These are phyloP conservation scores for Solea senegalensis DNA, from an alignment of 2,113 vertebrate species.

Conservation along the genomic window DNA sequence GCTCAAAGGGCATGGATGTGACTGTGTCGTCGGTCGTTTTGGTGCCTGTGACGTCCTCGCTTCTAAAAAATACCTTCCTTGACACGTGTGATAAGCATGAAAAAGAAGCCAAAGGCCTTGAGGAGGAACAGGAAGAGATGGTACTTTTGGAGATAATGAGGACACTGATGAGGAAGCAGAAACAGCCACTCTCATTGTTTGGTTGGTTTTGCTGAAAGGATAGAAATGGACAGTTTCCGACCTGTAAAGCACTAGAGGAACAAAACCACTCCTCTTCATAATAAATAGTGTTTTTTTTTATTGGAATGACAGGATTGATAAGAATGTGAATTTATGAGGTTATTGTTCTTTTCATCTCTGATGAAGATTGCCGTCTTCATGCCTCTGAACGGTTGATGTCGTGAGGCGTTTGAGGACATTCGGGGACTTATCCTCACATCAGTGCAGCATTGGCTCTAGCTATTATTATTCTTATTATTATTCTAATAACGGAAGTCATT, in stretches of 20 bases:
- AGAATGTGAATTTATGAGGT: not conserved
- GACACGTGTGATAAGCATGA: not conserved
- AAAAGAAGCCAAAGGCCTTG: not conserved
- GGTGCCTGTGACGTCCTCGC: not conserved
- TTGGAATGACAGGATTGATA: not conserved
- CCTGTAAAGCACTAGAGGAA: not conserved
- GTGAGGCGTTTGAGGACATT: not conserved
- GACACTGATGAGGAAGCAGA: slow-evolving; percentile 30
- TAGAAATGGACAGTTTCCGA: not conserved
- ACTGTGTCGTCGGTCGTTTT: not conserved
- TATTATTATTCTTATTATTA: not conserved
- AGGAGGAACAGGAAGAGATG: slow-evolving; percentile 38
- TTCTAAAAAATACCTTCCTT: slow-evolving; percentile 4
- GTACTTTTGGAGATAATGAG: slow-evolving; percentile 29
- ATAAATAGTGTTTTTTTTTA: too few relatives aligned
- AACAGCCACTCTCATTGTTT: slow-evolving; percentile 37
- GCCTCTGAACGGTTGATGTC: not conserved
- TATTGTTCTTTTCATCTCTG: not conserved
- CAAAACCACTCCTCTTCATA: not conserved
- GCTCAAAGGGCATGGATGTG: not conserved
- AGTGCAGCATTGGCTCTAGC: not conserved
- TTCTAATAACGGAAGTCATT: too few relatives aligned
- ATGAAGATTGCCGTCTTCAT: not conserved
- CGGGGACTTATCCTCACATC: not conserved
- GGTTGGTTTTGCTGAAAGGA: not conserved